These are phyloP conservation scores for Apogon talboti DNA, from an alignment of 2,797 vertebrate species.

Conservation along the genomic window DNA sequence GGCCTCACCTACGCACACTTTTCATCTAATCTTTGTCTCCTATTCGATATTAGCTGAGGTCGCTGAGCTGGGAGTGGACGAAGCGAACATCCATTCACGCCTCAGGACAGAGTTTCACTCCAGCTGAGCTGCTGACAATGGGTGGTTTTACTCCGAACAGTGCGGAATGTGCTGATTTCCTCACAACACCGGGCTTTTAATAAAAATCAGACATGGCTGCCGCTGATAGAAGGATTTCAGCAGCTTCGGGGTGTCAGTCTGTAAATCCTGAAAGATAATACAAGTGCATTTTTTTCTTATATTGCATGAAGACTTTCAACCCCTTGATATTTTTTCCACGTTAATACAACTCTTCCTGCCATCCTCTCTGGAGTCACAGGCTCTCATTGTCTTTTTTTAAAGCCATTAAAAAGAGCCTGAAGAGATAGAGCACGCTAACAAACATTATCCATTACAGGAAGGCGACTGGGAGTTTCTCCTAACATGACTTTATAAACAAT, in stretches of 20 bases:
- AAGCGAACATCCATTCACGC: not conserved
- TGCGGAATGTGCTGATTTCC: slow-evolving; percentile 6
- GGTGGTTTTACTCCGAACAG: not conserved
- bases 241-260: slow-evolving; percentile 3
- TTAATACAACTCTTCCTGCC: slow-evolving; percentile 6
- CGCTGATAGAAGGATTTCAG: slow-evolving; percentile 7
- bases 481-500: slow-evolving; percentile 3
- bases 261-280: slow-evolving; percentile 11
- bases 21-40: slow-evolving; percentile 2
- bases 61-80: not conserved
- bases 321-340: slow-evolving; percentile 4
- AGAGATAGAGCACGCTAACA: slow-evolving; percentile 15
- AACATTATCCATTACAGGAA: slow-evolving; percentile 19
- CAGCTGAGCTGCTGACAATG: not conserved
- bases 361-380: slow-evolving; percentile 11
- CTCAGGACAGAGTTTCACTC: not conserved
- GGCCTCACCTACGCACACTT: not conserved
- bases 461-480: slow-evolving; percentile 10
- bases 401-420: slow-evolving; percentile 23
- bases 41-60: not conserved
- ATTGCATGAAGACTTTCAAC: slow-evolving; percentile 5
- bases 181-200: slow-evolving; percentile 6
- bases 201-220: not conserved
- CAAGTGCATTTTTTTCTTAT: not conserved
- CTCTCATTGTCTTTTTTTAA: slow-evolving; percentile 9